Evolutionary conservation across 2,888 invertebrate species (phyloP), one percentile per base, ranked within the genome.

Genomic region (Cryptus armator): DNA sequence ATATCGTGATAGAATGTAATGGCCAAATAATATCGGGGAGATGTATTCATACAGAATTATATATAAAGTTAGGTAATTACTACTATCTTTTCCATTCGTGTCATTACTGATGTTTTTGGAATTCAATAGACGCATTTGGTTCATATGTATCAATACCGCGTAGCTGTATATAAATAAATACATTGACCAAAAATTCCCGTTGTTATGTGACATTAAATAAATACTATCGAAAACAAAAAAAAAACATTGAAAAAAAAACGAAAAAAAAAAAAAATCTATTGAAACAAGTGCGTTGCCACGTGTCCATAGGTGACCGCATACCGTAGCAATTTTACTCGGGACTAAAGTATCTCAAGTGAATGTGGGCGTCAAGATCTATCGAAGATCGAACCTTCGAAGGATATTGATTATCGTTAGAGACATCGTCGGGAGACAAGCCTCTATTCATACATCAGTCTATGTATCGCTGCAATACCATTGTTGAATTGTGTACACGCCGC

Each of bases 401-500:
- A 66, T 78, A 66, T 51, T 68, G 37, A 59, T 68, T 74, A 68
- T 74, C 56, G 66, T 44, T 19, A n/a, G 74, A 19, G 37, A 71
- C 71, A 37, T 64, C 79, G 79, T 62, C n/a, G 48, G 59, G 12
- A 56, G 29, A 56, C 53, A 24, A 67, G 53, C 44, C 67, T 67
- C 76, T 68, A 68, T 68, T 29, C 48, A 46, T 29, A 29, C 14
- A 29, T 51, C 19, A 44, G 19, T 48, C 32, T 62, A 43, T 62
- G 37, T 74, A 44, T 68, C 51, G n/a, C 46, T 12, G 14, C 29
- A 64, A 46, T 43, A 29, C 48, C 71, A 80, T 80, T 80, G 83
- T 83, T 80, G 70, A 79, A 75, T 71, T 66, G 83, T 83, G 10
- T 56, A 48, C 66, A 70, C 51, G 59, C 53, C 46, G 66, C n/a